A percentile compares a stretch with the other conserved stretches of the same genome.
phyloP scores from a whole-genome alignment of 2,888 invertebrate species.

The Lycophotia porphyrea region DNA sequence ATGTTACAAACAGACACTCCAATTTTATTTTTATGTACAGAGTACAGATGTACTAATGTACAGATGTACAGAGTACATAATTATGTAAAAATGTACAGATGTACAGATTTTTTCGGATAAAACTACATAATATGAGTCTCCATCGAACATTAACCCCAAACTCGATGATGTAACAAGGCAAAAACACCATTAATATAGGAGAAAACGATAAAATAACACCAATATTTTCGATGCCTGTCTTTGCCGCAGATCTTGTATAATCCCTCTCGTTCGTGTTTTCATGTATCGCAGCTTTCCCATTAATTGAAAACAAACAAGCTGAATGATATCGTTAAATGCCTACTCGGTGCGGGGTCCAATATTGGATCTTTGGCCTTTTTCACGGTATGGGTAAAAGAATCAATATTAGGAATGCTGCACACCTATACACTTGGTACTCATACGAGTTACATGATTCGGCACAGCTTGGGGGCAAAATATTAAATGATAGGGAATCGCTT shows the following conservation, averaged over 20 bases:
- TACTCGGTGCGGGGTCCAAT: constrained; percentile 6
- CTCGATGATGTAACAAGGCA: neutral
- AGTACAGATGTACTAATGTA: too few species aligned
- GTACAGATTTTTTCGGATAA: too few species aligned
- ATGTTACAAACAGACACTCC: too few species aligned
- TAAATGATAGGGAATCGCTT: too few species aligned
- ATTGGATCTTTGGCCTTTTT: constrained; percentile 39
- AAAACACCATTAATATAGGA: constrained; percentile 8
- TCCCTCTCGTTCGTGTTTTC: constrained; percentile 54
- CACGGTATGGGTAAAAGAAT: neutral
- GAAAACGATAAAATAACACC: constrained; percentile 43
- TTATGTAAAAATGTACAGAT: too few species aligned
- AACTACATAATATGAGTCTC: neutral
- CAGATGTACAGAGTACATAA: too few species aligned
- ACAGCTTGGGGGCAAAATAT: neutral
- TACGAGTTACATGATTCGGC: too few species aligned
- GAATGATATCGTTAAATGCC: constrained; percentile 57
- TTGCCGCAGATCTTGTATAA: constrained; percentile 44
- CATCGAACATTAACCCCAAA: neutral
- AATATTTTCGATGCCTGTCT: constrained; percentile 40
- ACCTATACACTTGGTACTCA: neutral
- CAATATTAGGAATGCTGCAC: constrained; percentile 18
- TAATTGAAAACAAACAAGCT: constrained; percentile 69
- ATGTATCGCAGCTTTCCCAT: constrained; percentile 55
- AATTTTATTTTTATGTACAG: too few species aligned